phyloP scores from a whole-genome alignment of 2,113 vertebrate species.

The Edolisoma coerulescens region DNA sequence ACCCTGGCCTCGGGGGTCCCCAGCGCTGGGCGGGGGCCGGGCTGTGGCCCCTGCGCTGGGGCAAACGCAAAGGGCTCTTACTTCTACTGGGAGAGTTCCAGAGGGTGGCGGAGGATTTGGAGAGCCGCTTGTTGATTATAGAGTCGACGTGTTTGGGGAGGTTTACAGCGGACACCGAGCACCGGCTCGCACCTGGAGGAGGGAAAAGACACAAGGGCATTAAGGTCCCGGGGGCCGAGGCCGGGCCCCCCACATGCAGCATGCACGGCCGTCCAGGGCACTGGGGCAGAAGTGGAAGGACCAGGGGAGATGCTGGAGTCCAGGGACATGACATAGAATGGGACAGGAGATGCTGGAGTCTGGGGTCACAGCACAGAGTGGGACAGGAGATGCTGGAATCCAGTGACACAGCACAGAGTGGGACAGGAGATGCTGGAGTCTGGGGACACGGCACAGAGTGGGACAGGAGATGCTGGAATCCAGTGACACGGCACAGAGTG shows the following conservation, averaged over 20 bases:
- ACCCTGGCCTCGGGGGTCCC: conserved; percentile 7
- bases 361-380: fast-evolving
- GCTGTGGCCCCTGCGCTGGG: conserved; percentile 53
- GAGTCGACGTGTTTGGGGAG: conserved; percentile 99
- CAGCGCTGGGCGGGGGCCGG: conserved; percentile 32
- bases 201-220: conserved; percentile 80
- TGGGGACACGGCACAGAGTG: neutral
- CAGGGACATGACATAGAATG: neutral
- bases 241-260: conserved; percentile 31
- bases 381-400: neutral
- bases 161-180: conserved; percentile 97
- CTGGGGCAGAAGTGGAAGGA: neutral
- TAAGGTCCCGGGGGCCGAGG: conserved; percentile 64
- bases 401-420: fast-evolving
- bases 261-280: conserved; percentile 14
- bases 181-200: conserved; percentile 95
- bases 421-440: neutral
- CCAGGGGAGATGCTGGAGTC: neutral
- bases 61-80: conserved; percentile 81
- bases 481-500: neutral
- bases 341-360: neutral
- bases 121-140: conserved; percentile 99
- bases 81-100: conserved; percentile 99
- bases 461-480: neutral
- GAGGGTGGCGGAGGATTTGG: conserved; percentile 98